Base-by-base conservation (phyloP, 2,797 vertebrate species). In the Neosalanx taihuensis region DNA sequence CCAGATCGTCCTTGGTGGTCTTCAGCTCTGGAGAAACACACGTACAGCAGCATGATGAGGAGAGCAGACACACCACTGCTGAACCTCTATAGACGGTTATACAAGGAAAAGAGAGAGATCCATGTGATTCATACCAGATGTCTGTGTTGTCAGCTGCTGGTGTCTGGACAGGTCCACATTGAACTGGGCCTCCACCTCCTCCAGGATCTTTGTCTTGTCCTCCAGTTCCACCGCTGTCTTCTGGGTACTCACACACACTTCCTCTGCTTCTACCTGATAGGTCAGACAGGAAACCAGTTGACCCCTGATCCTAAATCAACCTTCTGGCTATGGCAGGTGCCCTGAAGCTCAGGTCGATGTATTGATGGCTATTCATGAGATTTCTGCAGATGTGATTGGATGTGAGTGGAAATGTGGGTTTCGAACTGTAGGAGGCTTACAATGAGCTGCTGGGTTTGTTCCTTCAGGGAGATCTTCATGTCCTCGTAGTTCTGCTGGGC, bases 221-320 rank as follows among this genome's bases (percentile, higher is more conserved):
- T 82, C 77, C 56, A 85, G 49, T 67, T 86, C 72, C 65, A 23
- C 77, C 76, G 83, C 84, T 79, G 82, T 87, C 72, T 89, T 82
- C 33, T 33, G 51, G 13, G n/a, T 9, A n/a, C 30, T 69, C 53
- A 35, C 18, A 18, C 4, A 17, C 67, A 69, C 67, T 10, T 53
- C 33, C 30, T 69, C 67, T 3, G 51, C 67, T 6, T 37, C 53
- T n/a, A 10, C 20, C 67, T 69, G 31, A 18, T 67, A 26, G 10
- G 68, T 58, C 56, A 63, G 33, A 58, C 46, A 72, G 13, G 3
- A 6, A 15, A 75, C 65, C 70, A 74, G 31, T 7, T 20, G 18
- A 58, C 18, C 56, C 6, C 56, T n/a, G 20, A 7, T 9, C 20
- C 56, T 20, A 9, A n/a, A 5, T 58, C 56, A n/a, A 23, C 56